Base-by-base conservation (phyloP, 2,888 invertebrate genomes). In the Agapostemon virescens region DNA sequence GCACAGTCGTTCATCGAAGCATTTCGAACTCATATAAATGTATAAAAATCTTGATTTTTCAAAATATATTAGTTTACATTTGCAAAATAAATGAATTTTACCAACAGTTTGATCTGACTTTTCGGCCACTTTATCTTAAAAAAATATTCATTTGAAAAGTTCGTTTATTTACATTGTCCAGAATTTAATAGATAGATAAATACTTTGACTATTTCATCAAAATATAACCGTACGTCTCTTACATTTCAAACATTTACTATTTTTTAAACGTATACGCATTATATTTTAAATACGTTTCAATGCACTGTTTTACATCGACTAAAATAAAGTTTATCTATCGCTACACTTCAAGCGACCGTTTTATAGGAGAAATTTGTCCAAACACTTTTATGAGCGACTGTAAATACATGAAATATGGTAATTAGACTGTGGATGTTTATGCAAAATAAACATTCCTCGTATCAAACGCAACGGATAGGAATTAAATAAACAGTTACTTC, bases 321-420 rank as follows among this genome's bases (percentile, higher is more conserved):
- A 33, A 33, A 33, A 33, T 5, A 5, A 33, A 4, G 33, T 33
- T 33, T 33, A 33, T 33, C 5, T 33, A 4, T n/a, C n/a, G n/a
- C n/a, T n/a, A n/a, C n/a, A n/a, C n/a, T n/a, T n/a, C 9, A 45
- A n/a, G 9, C 3, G 9, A 11, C 9, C n/a, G n/a, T 49, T 49
- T 20, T n/a, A 38, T 49, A 9, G 7, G 20, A 11, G 49, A 49
- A 11, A 61, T 61, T 11, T 3, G 30, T 30, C 33, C 33, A 20
- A 61, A 61, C 20, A 61, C 61, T 61, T 61, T 33, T 9, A 30
- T 61, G 61, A 61, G 9, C 61, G 61, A 61, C 61, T 61, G 61
- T 61, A 61, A 61, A 61, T 33, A 33, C 20, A 33, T 9, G 20
- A 11, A 33, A 30, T 61, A 20, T 33, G 9, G 9, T 9, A 2